These are phyloP conservation scores for Thelaira solivaga DNA, from an alignment of 2,888 invertebrate genomes.

Conservation along the genomic window DNA sequence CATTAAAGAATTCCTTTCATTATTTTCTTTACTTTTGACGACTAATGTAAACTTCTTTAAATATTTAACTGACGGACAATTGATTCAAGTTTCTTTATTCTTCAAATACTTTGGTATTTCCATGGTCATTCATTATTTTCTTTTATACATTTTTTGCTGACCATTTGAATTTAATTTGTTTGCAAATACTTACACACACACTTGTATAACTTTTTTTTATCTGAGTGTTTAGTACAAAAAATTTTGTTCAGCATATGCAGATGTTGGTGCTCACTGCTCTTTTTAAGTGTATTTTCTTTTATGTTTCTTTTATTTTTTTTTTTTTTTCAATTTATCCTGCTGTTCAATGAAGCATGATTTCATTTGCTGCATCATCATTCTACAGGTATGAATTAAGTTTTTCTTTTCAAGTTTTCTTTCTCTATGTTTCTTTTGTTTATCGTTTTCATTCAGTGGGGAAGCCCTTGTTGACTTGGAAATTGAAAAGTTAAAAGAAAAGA, in stretches of 20 bases:
- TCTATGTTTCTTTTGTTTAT: not conserved
- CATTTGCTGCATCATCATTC: slow-evolving; percentile 15
- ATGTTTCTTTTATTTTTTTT: slow-evolving; percentile 7
- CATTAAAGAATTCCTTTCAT: not conserved
- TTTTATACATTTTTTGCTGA: slow-evolving; percentile 18
- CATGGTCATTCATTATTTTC: slow-evolving; percentile 2
- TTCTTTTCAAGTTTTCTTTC: slow-evolving; percentile 23
- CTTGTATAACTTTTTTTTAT: too few relatives aligned
- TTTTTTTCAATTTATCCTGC: slow-evolving; percentile 28
- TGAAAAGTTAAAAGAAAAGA: slow-evolving; percentile 25
- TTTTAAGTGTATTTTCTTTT: too few relatives aligned
- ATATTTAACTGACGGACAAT: slow-evolving; percentile 61
- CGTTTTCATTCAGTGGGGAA: slow-evolving; percentile 2
- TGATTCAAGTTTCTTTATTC: slow-evolving; percentile 60
- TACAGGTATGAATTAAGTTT: slow-evolving; percentile 40
- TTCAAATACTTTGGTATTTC: slow-evolving; percentile 19
- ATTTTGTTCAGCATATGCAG: slow-evolving; percentile 41
- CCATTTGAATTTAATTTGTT: slow-evolving; percentile 44
- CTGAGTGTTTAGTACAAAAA: too few relatives aligned
- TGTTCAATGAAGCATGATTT: slow-evolving; percentile 33
- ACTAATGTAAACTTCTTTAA: slow-evolving; percentile 5
- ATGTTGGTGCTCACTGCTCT: too few relatives aligned
- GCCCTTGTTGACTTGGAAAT: not conserved
- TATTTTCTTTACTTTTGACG: not conserved
- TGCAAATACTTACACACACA: too few relatives aligned